phyloP scores from a whole-genome alignment of 2,113 vertebrate species.

The Raphicerus campestris region DNA sequence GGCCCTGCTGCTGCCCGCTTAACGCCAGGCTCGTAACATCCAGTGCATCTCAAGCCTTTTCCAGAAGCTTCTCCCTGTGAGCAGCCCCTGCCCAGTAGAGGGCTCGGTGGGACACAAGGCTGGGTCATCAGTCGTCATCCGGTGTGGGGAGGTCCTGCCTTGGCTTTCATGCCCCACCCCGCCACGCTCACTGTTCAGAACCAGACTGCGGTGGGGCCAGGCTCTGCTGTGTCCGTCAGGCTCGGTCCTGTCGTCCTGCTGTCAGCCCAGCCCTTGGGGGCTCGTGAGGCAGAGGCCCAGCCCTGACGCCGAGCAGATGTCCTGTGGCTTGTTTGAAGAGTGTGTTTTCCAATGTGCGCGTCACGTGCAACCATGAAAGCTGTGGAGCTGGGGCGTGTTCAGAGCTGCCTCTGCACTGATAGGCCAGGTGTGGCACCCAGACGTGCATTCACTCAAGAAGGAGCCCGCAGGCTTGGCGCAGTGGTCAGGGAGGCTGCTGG shows the following conservation, averaged over 20 bases:
- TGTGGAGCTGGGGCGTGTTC: accelerated
- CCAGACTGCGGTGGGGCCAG: neutral
- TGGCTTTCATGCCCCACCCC: accelerated
- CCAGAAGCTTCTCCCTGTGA: neutral
- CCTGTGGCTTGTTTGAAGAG: neutral
- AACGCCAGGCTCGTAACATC: accelerated
- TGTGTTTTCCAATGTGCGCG: neutral
- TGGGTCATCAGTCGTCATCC: neutral
- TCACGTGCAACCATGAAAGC: neutral
- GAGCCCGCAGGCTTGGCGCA: accelerated
- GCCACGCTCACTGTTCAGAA: neutral
- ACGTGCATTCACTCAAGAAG: accelerated
- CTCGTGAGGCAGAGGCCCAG: accelerated
- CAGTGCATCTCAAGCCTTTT: neutral
- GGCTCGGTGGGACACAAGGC: neutral
- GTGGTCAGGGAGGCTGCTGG: too few species aligned
- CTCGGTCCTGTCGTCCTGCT: accelerated
- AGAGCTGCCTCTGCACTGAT: accelerated
- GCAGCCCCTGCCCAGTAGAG: too few species aligned
- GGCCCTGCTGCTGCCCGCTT: neutral
- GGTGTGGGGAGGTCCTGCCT: neutral
- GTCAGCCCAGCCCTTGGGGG: neutral
- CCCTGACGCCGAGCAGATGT: too few species aligned
- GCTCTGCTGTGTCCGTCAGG: too few species aligned
- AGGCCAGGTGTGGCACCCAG: neutral